A percentile compares a stretch with the other conserved stretches of the same genome.
These are phyloP conservation scores for Thereva nobilitata DNA, from an alignment of 2,888 invertebrate species.

Conservation along the genomic window DNA sequence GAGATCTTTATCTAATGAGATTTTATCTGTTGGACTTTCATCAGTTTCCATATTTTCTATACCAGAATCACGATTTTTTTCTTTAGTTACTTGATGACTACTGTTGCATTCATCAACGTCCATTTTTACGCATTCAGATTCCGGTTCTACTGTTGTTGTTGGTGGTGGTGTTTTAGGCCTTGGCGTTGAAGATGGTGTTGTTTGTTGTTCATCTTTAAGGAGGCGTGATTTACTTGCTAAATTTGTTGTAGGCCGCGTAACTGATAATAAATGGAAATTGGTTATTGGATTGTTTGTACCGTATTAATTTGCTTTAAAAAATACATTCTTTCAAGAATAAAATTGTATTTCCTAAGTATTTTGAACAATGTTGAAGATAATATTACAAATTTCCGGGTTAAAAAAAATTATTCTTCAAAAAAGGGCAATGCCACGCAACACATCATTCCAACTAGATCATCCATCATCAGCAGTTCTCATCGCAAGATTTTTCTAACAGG, in stretches of 20 bases:
- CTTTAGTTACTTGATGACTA: slow-evolving; percentile 47
- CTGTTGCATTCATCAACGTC: slow-evolving; percentile 64
- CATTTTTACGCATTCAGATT: slow-evolving; percentile 54
- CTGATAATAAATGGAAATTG: slow-evolving; percentile 35
- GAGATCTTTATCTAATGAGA: slow-evolving; percentile 56
- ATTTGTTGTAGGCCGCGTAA: slow-evolving; percentile 46
- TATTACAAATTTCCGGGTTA: too few relatives aligned
- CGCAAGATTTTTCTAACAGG: too few relatives aligned
- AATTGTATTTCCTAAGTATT: too few relatives aligned
- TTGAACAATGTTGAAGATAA: too few relatives aligned
- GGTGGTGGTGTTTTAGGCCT: slow-evolving; percentile 14
- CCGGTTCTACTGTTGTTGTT: slow-evolving; percentile 14
- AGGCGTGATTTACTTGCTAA: slow-evolving; percentile 53
- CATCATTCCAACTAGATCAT: too few relatives aligned
- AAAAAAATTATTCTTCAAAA: too few relatives aligned
- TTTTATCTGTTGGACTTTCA: slow-evolving; percentile 42
- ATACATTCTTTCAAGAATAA: neutral
- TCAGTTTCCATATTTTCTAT: slow-evolving; percentile 75
- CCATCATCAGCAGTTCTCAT: too few relatives aligned
- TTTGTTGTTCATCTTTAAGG: slow-evolving; percentile 46
- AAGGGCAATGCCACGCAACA: too few relatives aligned
- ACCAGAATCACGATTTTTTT: slow-evolving; percentile 62
- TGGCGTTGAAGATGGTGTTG: slow-evolving; percentile 32
- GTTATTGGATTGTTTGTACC: neutral
- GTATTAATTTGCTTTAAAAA: neutral